Percentiles rank a stretch among this genome's conserved stretches.
phyloP scores from a whole-genome alignment of 1,140 invertebrate genomes.

The Calephelis nemesis region DNA sequence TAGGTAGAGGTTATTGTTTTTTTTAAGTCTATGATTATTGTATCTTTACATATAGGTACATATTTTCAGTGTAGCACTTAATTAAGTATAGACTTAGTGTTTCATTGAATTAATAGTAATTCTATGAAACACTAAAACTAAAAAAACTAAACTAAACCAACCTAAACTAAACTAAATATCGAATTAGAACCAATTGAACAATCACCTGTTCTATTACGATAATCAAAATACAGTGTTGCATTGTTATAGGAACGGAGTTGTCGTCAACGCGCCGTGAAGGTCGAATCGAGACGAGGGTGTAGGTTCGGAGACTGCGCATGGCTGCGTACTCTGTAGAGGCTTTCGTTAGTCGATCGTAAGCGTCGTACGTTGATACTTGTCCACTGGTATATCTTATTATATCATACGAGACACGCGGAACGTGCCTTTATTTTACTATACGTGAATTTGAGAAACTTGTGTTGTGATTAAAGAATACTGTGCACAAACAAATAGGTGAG shows the following conservation, averaged over 20 bases:
- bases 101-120: too few species aligned
- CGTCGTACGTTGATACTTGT: constrained; percentile 44
- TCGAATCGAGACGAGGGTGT: constrained; percentile 44
- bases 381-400: constrained; percentile 11
- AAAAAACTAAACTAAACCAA: too few species aligned
- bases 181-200: not conserved
- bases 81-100: too few species aligned
- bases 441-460: constrained; percentile 37
- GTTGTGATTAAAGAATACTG: constrained; percentile 42
- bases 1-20: too few species aligned
- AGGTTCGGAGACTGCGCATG: constrained; percentile 55
- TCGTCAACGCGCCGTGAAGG: constrained; percentile 42
- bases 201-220: constrained; percentile 3
- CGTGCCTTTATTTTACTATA: not conserved
- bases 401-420: constrained; percentile 27
- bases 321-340: constrained; percentile 4
- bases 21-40: too few species aligned
- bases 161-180: too few species aligned
- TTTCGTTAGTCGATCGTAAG: constrained; percentile 63
- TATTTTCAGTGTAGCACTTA: too few species aligned
- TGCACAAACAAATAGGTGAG: constrained; percentile 50
- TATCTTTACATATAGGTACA: too few species aligned
- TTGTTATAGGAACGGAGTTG: constrained; percentile 7
- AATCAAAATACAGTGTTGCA: not conserved
- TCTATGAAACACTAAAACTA: too few species aligned